These are phyloP conservation scores for Leptoteleia sp. DNA, from an alignment of 1,140 invertebrate genomes.

Conservation along the genomic window DNA sequence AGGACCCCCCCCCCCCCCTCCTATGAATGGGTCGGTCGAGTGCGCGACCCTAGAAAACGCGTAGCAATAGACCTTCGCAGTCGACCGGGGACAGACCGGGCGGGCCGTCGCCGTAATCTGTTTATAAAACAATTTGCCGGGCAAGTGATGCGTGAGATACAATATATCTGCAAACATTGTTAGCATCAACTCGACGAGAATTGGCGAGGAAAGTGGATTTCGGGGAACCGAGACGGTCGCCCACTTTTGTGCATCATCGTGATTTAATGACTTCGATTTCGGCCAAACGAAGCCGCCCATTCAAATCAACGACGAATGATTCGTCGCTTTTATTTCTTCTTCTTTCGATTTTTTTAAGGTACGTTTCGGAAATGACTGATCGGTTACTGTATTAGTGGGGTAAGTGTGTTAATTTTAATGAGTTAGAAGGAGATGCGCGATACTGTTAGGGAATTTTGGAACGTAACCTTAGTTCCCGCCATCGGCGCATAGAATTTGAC, in stretches of 20 bases:
- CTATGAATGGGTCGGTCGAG: slow-evolving; percentile 56
- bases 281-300: slow-evolving; percentile 15
- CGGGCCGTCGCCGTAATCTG: slow-evolving; percentile 81
- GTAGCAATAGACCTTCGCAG: slow-evolving; percentile 39
- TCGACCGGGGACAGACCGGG: slow-evolving; percentile 54
- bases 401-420: too few relatives aligned
- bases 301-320: too few relatives aligned
- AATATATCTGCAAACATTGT: slow-evolving; percentile 83
- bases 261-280: slow-evolving; percentile 58
- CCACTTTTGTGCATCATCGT: slow-evolving; percentile 63
- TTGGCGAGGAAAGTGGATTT: slow-evolving; percentile 74
- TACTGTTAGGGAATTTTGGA: too few relatives aligned
- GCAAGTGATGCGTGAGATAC: slow-evolving; percentile 82
- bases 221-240: slow-evolving; percentile 57
- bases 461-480: too few relatives aligned
- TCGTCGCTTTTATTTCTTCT: too few relatives aligned
- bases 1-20: too few relatives aligned
- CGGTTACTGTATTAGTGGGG: too few relatives aligned
- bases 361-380: too few relatives aligned
- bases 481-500: too few relatives aligned
- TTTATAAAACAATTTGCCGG: slow-evolving; percentile 83
- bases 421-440: too few relatives aligned
- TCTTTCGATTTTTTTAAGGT: too few relatives aligned
- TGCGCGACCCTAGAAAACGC: slow-evolving; percentile 64
- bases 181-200: slow-evolving; percentile 81